Percentiles rank a stretch among this genome's conserved stretches.
Evolutionary conservation across 2,113 vertebrate species (phyloP).

Genomic region (Pholis gunnellus): DNA sequence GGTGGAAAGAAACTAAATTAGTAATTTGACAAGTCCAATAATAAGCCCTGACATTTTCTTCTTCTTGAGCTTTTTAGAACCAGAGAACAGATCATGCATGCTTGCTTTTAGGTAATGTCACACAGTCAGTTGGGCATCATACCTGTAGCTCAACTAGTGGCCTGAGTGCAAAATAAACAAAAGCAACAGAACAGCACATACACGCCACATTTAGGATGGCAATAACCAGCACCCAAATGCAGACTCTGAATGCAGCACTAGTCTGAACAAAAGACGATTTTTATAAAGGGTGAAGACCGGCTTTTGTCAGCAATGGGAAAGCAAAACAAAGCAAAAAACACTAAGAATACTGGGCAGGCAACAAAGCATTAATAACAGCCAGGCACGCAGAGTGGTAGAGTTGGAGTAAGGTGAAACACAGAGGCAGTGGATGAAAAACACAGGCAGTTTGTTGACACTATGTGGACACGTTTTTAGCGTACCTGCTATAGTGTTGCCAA

Average conservation of each 20-base stretch:
- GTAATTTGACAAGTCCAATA: conserved; percentile 11
- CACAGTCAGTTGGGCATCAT: conserved; percentile 11
- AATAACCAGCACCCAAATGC: neutral
- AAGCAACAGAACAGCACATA: conserved; percentile 4
- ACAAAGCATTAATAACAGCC: neutral
- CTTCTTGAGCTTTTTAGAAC: conserved; percentile 17
- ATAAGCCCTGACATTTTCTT: conserved; percentile 39
- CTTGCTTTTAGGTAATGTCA: conserved; percentile 19
- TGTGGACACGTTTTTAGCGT: neutral
- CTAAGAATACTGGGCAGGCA: neutral
- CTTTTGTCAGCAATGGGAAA: neutral
- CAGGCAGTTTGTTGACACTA: no score
- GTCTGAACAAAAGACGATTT: neutral
- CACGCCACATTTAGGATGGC: neutral
- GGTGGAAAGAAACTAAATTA: conserved; percentile 22
- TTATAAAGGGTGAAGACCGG: neutral
- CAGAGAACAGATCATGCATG: neutral
- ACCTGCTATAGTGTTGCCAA: neutral
- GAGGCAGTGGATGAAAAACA: neutral
- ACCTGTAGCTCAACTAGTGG: neutral
- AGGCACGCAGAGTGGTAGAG: neutral
- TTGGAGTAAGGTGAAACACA: no score
- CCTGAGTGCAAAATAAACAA: conserved; percentile 16
- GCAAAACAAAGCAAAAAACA: neutral
- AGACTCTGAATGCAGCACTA: neutral